phyloP scores from a whole-genome alignment of 2,888 invertebrate species.

The Idaea biselata region DNA sequence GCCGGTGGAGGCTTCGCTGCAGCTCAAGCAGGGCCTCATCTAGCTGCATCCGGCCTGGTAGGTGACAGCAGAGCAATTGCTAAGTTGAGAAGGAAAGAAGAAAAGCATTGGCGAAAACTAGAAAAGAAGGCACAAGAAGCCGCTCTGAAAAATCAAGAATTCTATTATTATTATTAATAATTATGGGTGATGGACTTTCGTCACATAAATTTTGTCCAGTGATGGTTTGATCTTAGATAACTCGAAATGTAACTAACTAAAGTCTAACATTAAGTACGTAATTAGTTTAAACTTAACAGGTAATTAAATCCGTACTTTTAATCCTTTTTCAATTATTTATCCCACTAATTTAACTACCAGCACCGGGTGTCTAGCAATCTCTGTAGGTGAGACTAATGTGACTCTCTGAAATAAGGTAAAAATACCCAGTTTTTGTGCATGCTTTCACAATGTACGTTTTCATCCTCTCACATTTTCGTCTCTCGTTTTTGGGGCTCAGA shows the following conservation, averaged over 20 bases:
- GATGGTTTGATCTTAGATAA: conserved; percentile 2
- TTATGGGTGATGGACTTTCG: conserved; percentile 12
- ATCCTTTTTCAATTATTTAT: background rate
- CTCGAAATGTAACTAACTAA: conserved; percentile 3
- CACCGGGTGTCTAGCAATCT: background rate
- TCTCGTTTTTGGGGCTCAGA: conserved; percentile 26
- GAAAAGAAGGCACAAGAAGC: conserved; percentile 27
- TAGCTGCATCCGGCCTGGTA: conserved; percentile 61
- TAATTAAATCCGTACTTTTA: background rate
- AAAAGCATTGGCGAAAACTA: conserved; percentile 44
- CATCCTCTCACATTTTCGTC: conserved; percentile 27
- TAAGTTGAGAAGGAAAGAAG: conserved; percentile 46
- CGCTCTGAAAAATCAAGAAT: conserved; percentile 22
- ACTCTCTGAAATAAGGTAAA: conserved; percentile 44
- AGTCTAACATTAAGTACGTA: background rate
- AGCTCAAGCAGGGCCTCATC: conserved; percentile 60
- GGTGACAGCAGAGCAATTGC: conserved; percentile 48
- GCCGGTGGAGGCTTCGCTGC: conserved; percentile 63
- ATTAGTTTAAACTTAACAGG: background rate
- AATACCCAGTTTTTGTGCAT: conserved; percentile 37
- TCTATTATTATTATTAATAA: background rate
- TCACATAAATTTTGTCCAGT: conserved; percentile 1
- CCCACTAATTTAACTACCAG: background rate
- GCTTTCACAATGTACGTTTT: conserved; percentile 36
- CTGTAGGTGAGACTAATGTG: conserved; percentile 26